These are phyloP conservation scores for Shinisaurus crocodilurus DNA, from an alignment of 2,113 vertebrate genomes.

Conservation along the genomic window DNA sequence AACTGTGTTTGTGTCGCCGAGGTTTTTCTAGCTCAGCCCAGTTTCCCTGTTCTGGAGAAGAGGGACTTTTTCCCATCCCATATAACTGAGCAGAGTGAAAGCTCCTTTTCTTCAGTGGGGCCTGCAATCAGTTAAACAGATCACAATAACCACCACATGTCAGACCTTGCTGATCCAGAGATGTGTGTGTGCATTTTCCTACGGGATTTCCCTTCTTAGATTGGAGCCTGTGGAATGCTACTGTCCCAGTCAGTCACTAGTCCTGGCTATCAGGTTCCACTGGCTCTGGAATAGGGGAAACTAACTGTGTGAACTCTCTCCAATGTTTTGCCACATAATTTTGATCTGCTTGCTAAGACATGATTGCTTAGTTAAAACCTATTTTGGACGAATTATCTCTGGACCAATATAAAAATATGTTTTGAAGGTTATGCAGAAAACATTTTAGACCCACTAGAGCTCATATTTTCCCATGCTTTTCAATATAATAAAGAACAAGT, in stretches of 20 bases:
- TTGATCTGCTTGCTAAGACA: neutral
- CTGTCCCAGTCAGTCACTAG: too few species aligned
- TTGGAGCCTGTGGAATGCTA: neutral
- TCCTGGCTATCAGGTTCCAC: neutral
- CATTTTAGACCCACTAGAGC: neutral
- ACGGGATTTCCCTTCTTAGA: neutral
- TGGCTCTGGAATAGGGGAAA: neutral
- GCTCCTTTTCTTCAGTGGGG: neutral
- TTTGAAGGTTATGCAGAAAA: neutral
- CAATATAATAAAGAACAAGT: slow-evolving; percentile 1
- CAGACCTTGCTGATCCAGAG: too few species aligned
- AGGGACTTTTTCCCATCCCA: neutral
- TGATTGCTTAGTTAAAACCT: neutral
- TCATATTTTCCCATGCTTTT: neutral
- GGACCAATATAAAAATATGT: neutral
- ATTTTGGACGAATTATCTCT: neutral
- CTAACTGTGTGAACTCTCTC: neutral
- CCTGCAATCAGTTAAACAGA: neutral
- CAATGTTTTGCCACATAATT: neutral
- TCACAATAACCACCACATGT: neutral
- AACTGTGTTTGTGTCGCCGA: neutral
- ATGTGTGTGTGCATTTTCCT: too few species aligned
- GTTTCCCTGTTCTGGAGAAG: neutral
- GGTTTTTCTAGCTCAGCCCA: neutral
- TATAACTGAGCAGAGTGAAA: neutral